Percentiles rank a stretch among this genome's conserved stretches.
Evolutionary conservation across 2,113 vertebrate genomes (phyloP).

Genomic region (Apeltes quadracus): DNA sequence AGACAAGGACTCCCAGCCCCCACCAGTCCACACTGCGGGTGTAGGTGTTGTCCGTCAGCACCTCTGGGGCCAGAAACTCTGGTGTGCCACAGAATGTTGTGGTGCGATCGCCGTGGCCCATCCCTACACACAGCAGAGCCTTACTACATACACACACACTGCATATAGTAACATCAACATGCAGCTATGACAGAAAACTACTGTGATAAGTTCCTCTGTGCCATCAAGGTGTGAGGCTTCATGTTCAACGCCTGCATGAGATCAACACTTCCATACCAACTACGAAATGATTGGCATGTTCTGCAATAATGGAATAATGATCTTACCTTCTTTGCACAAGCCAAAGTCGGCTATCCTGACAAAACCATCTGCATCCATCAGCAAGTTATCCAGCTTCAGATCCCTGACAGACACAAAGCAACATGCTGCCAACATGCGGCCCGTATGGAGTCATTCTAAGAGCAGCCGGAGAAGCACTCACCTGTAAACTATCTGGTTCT

Average conservation of each 20-base stretch:
- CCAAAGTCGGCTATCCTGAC: constrained; percentile 95
- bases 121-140: constrained; percentile 77
- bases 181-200: neutral
- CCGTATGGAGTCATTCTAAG: neutral
- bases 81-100: constrained; percentile 96
- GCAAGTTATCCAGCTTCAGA: constrained; percentile 93
- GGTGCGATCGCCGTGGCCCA: constrained; percentile 91
- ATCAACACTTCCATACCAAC: neutral
- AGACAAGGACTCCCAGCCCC: constrained; percentile 93
- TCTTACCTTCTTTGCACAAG: constrained; percentile 94
- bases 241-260: neutral
- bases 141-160: neutral
- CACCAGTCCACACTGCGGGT: constrained; percentile 97
- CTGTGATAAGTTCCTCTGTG: neutral
- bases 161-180: neutral
- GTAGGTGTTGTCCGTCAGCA: constrained; percentile 91
- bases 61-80: constrained; percentile 94
- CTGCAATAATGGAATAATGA: neutral
- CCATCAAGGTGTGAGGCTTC: neutral
- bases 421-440: neutral
- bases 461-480: constrained; percentile 73
- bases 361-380: constrained; percentile 92
- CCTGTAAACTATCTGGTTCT: constrained; percentile 93
- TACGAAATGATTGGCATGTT: neutral
- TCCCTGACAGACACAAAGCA: constrained; percentile 80